Evolutionary conservation across 2,113 vertebrate species (phyloP), one percentile per base, ranked within the genome.

Genomic region (Spheniscus mendiculus): DNA sequence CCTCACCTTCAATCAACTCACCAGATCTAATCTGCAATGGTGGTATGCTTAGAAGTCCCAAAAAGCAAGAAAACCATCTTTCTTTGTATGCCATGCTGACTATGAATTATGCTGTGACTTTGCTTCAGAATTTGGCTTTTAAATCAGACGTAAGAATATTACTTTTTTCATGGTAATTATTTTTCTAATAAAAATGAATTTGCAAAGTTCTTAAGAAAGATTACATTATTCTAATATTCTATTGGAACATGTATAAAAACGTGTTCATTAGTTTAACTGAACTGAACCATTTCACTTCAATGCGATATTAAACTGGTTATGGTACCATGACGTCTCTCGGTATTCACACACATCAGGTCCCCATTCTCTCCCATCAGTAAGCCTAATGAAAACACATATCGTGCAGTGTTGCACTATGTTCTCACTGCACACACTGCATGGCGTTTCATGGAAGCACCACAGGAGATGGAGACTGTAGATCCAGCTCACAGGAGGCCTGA

Each of bases 281-380:
- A 67, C 17, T 34, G 55, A 86, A 62, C 34, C 3, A 15, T 56
- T 83, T 72, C 22, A 59, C 26, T 63, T 50, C 38, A 69, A 38
- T 10, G 27, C 0, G 0, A 12, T 50, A 55, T 72, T 63, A 72
- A 80, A 47, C 32, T 76, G 15, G 4, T 55, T 74, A 32, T 49
- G 22, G 26, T 70, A 70, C 42, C 40, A 7, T 23, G 21, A 49
- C 2, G 1, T 23, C 14, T 82, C 59, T 25, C 4, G 0, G 5
- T 53, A 62, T 42, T 79, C 16, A 45, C 29, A 50, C 5, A 9
- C 32, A n/a, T 45, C 18, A 59, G 56, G 42, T 69, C 22, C 55
- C 62, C 26, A 36, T 76, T 71, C 70, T 29, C 32, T 78, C 27
- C 73, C 32, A 26, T 9, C 65, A 71, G 61, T 29, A 12, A 76